These are phyloP conservation scores for Drosophila baimaii DNA, from an alignment of 1,140 invertebrate species.

Conservation along the genomic window DNA sequence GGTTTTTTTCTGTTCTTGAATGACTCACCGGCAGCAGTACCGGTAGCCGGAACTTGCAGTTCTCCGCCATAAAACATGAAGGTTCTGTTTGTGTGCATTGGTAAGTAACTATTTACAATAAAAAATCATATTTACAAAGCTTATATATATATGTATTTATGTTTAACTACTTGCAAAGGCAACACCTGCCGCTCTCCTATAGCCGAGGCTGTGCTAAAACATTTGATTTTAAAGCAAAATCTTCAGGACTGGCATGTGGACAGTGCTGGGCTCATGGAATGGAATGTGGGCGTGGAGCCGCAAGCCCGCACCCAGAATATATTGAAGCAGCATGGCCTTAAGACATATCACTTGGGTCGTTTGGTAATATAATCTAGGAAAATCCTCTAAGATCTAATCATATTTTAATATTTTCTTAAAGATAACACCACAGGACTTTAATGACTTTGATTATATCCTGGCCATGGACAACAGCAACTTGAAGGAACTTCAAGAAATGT, in stretches of 20 bases:
- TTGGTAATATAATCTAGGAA: conserved; percentile 84
- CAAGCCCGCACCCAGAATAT: conserved; percentile 89
- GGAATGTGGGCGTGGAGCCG: conserved; percentile 92
- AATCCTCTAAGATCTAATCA: background rate
- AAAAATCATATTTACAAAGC: conserved; percentile 1
- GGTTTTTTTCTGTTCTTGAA: conserved; percentile 36
- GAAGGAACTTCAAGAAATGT: conserved; percentile 86
- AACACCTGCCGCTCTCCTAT: conserved; percentile 98
- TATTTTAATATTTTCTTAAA: conserved; percentile 70
- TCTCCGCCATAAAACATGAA: conserved; percentile 47
- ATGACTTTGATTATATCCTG: conserved; percentile 92
- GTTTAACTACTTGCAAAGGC: conserved; percentile 85
- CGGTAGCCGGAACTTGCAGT: conserved; percentile 25
- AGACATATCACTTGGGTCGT: conserved; percentile 88
- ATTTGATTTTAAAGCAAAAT: conserved; percentile 88
- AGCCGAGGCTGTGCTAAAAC: conserved; percentile 93
- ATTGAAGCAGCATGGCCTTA: conserved; percentile 87
- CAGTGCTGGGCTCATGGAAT: conserved; percentile 93
- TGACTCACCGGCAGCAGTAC: conserved; percentile 23
- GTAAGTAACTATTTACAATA: conserved; percentile 47
- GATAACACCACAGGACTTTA: conserved; percentile 90
- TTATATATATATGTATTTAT: background rate
- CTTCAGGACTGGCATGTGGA: conserved; percentile 91
- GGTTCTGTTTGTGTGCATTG: conserved; percentile 79
- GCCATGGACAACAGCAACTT: conserved; percentile 95